These are phyloP conservation scores for Semibalanus balanoides DNA, from an alignment of 1,140 invertebrate species.

Conservation along the genomic window DNA sequence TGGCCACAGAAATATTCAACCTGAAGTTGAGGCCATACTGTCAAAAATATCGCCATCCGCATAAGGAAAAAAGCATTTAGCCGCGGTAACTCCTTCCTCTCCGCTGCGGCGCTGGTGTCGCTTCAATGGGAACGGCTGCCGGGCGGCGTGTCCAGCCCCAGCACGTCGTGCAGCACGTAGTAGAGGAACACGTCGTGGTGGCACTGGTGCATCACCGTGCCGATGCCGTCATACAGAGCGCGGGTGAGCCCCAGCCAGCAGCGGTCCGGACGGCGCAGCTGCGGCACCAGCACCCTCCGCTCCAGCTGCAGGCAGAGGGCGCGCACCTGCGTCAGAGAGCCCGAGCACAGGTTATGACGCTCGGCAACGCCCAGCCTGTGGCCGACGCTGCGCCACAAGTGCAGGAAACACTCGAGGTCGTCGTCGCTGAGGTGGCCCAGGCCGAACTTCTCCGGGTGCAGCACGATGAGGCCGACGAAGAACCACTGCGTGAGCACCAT, in stretches of 20 bases:
- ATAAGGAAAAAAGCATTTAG: too few species aligned
- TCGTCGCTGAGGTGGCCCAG: slow-evolving; percentile 36
- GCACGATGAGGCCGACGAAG: slow-evolving; percentile 60
- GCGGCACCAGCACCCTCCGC: slow-evolving; percentile 29
- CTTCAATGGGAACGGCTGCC: too few species aligned
- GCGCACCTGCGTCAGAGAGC: slow-evolving; percentile 30
- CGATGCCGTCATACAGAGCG: not conserved
- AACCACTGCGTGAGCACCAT: slow-evolving; percentile 51
- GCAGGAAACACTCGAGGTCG: slow-evolving; percentile 57
- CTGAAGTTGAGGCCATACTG: too few species aligned
- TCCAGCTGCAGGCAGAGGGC: slow-evolving; percentile 30
- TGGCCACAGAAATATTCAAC: too few species aligned
- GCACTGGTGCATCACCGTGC: not conserved
- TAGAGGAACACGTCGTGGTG: not conserved
- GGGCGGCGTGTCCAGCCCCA: not conserved
- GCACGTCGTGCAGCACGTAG: not conserved
- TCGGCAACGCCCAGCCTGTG: slow-evolving; percentile 66
- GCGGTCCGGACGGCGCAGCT: slow-evolving; percentile 19
- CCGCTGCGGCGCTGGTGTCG: too few species aligned
- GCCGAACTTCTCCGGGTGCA: slow-evolving; percentile 48
- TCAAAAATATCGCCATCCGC: too few species aligned
- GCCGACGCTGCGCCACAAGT: slow-evolving; percentile 71
- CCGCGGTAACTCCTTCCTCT: too few species aligned
- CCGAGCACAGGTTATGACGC: slow-evolving; percentile 44
- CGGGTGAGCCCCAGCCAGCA: not conserved